Evolutionary conservation across 2,797 vertebrate species (phyloP).

Genomic region (Acanthurus lineatus): DNA sequence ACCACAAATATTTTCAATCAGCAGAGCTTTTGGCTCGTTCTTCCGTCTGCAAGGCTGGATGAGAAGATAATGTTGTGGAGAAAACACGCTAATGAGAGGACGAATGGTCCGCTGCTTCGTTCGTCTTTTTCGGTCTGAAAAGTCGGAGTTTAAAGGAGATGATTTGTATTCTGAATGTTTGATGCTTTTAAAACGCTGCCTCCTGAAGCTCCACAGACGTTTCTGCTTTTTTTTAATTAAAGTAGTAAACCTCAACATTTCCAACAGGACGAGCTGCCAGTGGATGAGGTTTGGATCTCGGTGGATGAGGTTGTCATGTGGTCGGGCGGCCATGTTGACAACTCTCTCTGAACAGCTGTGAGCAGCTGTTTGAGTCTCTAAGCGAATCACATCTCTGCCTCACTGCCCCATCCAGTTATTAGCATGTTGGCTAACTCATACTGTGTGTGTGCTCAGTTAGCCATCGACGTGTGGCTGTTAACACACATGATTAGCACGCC

Average conservation of each 20-base stretch:
- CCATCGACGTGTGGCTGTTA: background rate
- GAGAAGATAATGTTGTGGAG: background rate
- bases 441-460: background rate
- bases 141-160: background rate
- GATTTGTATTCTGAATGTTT: background rate
- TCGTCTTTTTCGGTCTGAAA: no score
- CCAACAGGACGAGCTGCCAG: background rate
- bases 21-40: background rate
- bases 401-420: background rate
- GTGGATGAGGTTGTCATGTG: background rate
- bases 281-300: background rate
- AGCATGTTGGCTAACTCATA: background rate
- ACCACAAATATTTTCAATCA: background rate
- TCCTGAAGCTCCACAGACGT: background rate
- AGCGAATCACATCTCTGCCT: no score
- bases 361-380: background rate
- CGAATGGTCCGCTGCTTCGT: no score
- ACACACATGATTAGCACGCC: background rate
- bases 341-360: background rate
- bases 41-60: background rate
- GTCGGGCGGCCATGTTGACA: slow-evolving; percentile 27
- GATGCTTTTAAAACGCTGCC: background rate
- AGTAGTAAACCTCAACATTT: background rate
- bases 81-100: background rate
- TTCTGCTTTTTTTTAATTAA: background rate